Base-by-base conservation (phyloP, 2,888 invertebrate genomes). In the Aphidius colemani region DNA sequence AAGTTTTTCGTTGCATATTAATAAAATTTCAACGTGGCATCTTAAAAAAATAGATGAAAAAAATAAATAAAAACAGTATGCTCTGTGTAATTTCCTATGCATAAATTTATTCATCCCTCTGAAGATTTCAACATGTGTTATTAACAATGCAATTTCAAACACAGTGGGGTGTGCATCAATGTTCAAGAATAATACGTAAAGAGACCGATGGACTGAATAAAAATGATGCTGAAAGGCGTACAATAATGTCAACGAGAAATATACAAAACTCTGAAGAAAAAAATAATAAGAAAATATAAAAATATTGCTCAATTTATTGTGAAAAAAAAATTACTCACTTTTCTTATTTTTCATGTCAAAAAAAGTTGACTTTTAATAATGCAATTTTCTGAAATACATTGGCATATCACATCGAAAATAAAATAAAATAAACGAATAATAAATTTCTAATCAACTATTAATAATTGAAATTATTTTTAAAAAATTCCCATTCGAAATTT, bases 231-330 rank as follows among this genome's bases (percentile, higher is more conserved):
- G 30, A 30, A 30, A 30, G 30, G 5, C 5, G 30, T 30, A 30
- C 30, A 30, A 30, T 30, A 30, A 30, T 5, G 30, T 30, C 13
- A 30, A 56, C 11, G 9, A 56, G 9, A 30, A 45, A 10, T 9
- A 13, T 18, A 44, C 7, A 44, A 7, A 44, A 45, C 10, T 10
- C 9, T 45, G 18, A 56, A 56, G 10, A 53, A 30, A 30, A 30
- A 30, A 30, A 30, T 68, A 69, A 66, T 72, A 73, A 72, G 72
- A 72, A 70, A 72, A 71, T 69, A 60, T 64, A 69, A 74, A 72
- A 71, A 72, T 73, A 74, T 73, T 69, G 71, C 70, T 70, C 73
- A 73, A 75, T 73, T 70, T 64, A 61, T 45, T 40, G 41, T 48
- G 58, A 41, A 65, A 57, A 64, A 69, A 70, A 71, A 69, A 71